Base-by-base conservation (phyloP, 2,113 vertebrate genomes). In the Daboia siamensis region DNA sequence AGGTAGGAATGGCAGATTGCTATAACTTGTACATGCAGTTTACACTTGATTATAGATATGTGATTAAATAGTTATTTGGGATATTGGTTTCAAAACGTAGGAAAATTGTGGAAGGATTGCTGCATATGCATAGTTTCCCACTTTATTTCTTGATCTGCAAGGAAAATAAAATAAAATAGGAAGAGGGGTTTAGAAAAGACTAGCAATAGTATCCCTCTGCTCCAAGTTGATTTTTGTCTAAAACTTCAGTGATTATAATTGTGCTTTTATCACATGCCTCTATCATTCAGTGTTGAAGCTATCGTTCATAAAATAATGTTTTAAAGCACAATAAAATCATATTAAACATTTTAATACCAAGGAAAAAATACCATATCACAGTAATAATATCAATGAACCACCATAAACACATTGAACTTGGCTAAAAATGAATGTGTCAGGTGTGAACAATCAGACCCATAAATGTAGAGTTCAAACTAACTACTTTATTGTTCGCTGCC, bases 31-130 rank as follows among this genome's bases (percentile, higher is more conserved):
- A 95, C 93, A 94, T 96, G 96, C 93, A 95, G 96, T 97, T 97
- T 97, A 92, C 61, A 97, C 97, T 97, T 97, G 97, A 97, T 97
- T 97, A 97, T 98, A 97, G 95, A 95, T 96, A 96, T 89, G 94
- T 90, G 95, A 96, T 97, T 97, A 97, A 97, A 96, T 97, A 97
- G 95, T 51, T 86, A 23, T 95, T 92, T 0, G 5, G 93, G 95
- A 94, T 91, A 51, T 1, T 94, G 93, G 92, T 95, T 94, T 91
- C 90, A 7, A 3, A 95, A 94, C 95, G 93, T 94, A 92, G 95
- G 61, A 93, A 84, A 93, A 54, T 88, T 94, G 89, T 90, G 26
- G 80, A 89, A 95, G 39, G 90, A 84, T 91, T 85, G 56, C 51
- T 23, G 15, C n/a, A 89, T 33, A 17, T 44, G 84, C 51, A 61